Evolutionary conservation across 2,113 vertebrate genomes (phyloP).

Genomic region (Zingel zingel): DNA sequence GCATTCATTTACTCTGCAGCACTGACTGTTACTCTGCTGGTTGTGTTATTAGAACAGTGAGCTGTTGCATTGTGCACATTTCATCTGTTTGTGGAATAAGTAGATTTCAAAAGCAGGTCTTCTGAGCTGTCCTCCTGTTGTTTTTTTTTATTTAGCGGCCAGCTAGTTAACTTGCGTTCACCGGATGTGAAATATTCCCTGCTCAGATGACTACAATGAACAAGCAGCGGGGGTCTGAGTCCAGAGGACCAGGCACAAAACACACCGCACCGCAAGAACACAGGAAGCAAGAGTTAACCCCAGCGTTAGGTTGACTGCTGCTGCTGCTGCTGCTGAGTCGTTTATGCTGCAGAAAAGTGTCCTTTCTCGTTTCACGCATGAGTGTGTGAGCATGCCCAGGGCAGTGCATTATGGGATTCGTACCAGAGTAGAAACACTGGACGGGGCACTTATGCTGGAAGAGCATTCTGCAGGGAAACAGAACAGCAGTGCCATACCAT

Average conservation of each 20-base stretch:
- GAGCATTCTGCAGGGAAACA: conserved; percentile 58
- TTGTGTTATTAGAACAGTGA: background rate
- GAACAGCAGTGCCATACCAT: conserved; percentile 27
- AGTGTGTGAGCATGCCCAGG: conserved; percentile 70
- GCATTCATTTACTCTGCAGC: background rate
- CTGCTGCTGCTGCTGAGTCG: conserved; percentile 19
- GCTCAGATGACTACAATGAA: conserved; percentile 12
- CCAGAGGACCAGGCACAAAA: conserved; percentile 5
- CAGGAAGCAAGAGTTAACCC: conserved; percentile 26
- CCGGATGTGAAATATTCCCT: conserved; percentile 33
- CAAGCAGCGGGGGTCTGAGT: conserved; percentile 20
- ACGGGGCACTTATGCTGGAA: conserved; percentile 41
- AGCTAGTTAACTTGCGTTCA: background rate
- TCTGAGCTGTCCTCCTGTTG: conserved; percentile 4
- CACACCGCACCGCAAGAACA: background rate
- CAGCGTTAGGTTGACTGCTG: conserved; percentile 2
- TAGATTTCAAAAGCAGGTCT: background rate
- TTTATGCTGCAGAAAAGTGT: conserved; percentile 60
- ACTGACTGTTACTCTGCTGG: background rate
- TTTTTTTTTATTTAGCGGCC: background rate
- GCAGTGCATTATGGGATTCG: conserved; percentile 76
- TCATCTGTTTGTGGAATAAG: background rate
- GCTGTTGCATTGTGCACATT: background rate
- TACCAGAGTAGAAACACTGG: conserved; percentile 48
- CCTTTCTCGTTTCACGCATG: conserved; percentile 79